Evolutionary conservation across 2,113 vertebrate species (phyloP).

Genomic region (Ahaetulla prasina): DNA sequence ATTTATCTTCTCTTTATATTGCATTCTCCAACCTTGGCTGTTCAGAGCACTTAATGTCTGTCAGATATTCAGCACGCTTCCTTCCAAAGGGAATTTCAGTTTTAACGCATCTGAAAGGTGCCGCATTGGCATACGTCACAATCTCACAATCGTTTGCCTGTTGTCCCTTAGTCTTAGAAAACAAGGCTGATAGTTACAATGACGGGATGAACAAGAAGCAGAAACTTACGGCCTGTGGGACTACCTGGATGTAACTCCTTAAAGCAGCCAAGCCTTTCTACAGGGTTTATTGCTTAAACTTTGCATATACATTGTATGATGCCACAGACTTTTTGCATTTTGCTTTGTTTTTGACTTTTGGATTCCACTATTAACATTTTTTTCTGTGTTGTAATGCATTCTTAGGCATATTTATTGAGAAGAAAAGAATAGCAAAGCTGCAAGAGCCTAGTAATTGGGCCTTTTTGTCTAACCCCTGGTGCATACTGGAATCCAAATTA

Average conservation of each 20-base stretch:
- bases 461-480: not conserved
- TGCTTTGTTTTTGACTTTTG: not conserved
- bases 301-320: not conserved
- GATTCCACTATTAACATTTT: not conserved
- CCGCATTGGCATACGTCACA: not conserved
- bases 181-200: not conserved
- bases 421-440: not conserved
- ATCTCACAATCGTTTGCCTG: not conserved
- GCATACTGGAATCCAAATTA: not conserved
- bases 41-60: not conserved
- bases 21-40: not conserved
- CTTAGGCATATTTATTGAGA: not conserved
- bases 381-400: not conserved
- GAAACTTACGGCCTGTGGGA: not conserved
- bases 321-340: not conserved
- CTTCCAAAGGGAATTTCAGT: not conserved
- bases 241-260: not conserved
- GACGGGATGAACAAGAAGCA: not conserved
- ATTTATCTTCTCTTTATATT: not conserved
- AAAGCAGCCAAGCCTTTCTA: not conserved
- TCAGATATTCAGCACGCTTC: not conserved
- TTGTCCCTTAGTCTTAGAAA: not conserved
- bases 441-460: not conserved
- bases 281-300: not conserved
- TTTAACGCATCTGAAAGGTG: not conserved